Base-by-base conservation (phyloP, 1,140 invertebrate genomes). In the Eurosta solidaginis region DNA sequence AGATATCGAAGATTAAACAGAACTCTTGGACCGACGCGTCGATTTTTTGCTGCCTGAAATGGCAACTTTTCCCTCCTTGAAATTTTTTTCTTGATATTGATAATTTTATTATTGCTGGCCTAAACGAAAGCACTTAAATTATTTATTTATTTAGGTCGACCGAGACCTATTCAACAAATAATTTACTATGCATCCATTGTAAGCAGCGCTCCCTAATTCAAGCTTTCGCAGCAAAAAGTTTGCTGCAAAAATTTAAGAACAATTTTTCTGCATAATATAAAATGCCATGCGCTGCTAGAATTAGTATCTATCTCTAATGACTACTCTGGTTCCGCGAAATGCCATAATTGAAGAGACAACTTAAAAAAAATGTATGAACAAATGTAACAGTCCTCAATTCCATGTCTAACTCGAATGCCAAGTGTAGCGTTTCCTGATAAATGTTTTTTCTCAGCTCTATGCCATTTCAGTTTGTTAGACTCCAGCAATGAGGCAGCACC, bases 331-430 rank as follows among this genome's bases (percentile, higher is more conserved):
- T n/a, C 33, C 27, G 27, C 29, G 22, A 63, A 68, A 68, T 27
- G 59, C 33, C 59, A 40, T 68, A 68, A 68, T 68, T 68, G 59
- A 68, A 68, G 20, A 68, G 59, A 68, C 59, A 36, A 40, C 20
- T 3, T 7, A 22, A 52, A 40, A 68, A 54, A 42, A 27, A 22
- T 9, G 22, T 9, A 52, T 6, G 25, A 68, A 68, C 17, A 5
- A 42, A 33, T 17, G 17, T 29, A 68, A 68, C 17, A 5, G 33
- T 33, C 6, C 17, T 68, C 40, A 68, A 68, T 68, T 68, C 59
- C 22, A 68, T 40, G 59, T 33, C 17, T 68, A 68, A 40, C 59
- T 68, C 59, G 22, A 68, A 36, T 29, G 59, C 33, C 36, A 68
- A 68, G 59, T 68, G 59, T 33, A 68, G 6, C 59, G 40, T 68